Conservation (phyloP, 2,113 vertebrate species). For the Rhagologus leucostigma region DNA sequence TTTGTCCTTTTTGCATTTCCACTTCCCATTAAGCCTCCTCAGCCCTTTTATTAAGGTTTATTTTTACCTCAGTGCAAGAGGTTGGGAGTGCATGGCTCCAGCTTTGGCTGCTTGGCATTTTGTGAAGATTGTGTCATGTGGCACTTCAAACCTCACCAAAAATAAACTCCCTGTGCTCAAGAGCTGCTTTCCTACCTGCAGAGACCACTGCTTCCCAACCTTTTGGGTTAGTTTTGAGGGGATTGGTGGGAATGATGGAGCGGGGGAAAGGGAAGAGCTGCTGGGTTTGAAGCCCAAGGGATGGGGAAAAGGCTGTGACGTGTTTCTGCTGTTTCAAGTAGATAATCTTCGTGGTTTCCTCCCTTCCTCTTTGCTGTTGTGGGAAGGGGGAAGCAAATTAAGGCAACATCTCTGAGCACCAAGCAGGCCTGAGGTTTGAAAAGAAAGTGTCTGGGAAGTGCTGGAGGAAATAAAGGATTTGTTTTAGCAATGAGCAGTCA, state of each 20-base stretch:
- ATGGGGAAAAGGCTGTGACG: neutral
- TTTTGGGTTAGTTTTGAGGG: neutral
- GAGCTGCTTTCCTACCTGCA: neutral
- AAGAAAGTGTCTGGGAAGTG: neutral
- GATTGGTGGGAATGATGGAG: neutral
- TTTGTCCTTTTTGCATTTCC: neutral
- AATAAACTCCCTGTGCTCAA: slow-evolving; percentile 7
- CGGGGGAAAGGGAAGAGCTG: neutral
- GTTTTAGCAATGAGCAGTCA: neutral
- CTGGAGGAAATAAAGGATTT: neutral
- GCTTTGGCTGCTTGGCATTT: slow-evolving; percentile 52
- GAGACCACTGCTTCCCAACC: neutral
- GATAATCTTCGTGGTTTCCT: neutral
- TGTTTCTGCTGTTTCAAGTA: neutral
- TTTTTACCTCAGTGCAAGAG: slow-evolving; percentile 48
- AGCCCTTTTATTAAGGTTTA: slow-evolving; percentile 43
- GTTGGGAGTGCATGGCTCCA: neutral
- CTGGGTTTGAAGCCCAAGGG: neutral
- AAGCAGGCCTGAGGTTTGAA: neutral
- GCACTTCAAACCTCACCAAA: neutral
- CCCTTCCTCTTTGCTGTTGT: fast-evolving
- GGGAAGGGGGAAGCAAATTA: neutral
- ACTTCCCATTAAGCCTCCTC: slow-evolving; percentile 18
- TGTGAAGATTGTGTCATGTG: neutral
- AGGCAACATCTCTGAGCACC: neutral